Evolutionary conservation across 2,888 invertebrate species (phyloP).

Genomic region (Sycophila texana): DNA sequence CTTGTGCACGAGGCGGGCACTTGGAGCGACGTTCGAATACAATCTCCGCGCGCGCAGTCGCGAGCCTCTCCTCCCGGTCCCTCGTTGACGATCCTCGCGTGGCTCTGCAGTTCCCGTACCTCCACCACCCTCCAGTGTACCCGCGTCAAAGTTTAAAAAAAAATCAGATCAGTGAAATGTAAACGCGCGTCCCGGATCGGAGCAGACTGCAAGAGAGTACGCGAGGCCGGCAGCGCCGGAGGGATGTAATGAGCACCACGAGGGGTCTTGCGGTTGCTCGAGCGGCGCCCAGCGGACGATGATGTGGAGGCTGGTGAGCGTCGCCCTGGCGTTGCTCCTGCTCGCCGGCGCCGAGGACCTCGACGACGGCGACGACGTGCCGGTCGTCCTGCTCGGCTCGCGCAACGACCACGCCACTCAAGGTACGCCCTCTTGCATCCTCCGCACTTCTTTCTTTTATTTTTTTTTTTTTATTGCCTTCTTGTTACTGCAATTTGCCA

Average conservation of each 20-base stretch:
- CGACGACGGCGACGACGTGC: slow-evolving; percentile 7
- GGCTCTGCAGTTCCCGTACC: too few relatives aligned
- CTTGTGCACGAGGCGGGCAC: slow-evolving; percentile 68
- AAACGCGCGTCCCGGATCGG: background rate
- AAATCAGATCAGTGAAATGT: background rate
- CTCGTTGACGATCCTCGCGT: too few relatives aligned
- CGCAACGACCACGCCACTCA: slow-evolving; percentile 2
- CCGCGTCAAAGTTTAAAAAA: background rate
- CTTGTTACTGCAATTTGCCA: too few relatives aligned
- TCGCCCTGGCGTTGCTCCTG: slow-evolving; percentile 8
- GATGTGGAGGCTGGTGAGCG: background rate
- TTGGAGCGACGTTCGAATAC: slow-evolving; percentile 56
- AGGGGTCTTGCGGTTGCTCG: background rate
- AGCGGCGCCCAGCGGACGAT: background rate
- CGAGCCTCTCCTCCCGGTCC: too few relatives aligned
- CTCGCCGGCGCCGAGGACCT: background rate
- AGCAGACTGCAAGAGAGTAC: background rate
- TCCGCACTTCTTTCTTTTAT: slow-evolving; percentile 2
- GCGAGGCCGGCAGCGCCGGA: slow-evolving; percentile 1
- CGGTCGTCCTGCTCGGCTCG: slow-evolving; percentile 9
- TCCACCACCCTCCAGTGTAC: too few relatives aligned
- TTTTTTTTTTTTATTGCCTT: background rate
- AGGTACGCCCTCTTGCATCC: background rate
- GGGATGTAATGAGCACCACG: too few relatives aligned
- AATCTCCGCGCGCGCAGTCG: background rate